Evolutionary conservation across 2,888 invertebrate genomes (phyloP), one percentile per base, ranked within the genome.

Genomic region (Idaea straminata): DNA sequence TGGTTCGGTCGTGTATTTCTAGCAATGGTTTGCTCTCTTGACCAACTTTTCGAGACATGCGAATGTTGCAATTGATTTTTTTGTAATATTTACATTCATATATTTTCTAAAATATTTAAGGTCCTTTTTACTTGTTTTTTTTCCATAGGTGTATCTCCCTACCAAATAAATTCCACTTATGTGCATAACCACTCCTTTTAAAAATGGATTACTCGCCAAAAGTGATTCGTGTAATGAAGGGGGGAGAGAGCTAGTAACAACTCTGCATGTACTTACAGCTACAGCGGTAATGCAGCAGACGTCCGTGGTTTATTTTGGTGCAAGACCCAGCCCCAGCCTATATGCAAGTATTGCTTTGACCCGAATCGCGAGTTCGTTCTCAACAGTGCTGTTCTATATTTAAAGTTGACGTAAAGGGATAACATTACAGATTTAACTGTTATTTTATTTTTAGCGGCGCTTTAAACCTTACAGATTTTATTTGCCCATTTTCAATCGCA

Each of bases 321-420:
- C 68, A 66, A 47, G 63, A 58, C 69, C 67, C 67, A 68, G 63
- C 59, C 69, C 67, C 67, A 68, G 70, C 67, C 69, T 70, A 67
- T 71, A 69, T 70, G 74, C 72, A 72, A 79, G 77, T 72, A 72
- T 74, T 78, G 82, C 79, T 77, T 71, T 83, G 88, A 86, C 86
- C 86, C 81, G 82, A 83, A 87, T 87, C 79, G 81, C 82, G 78
- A 77, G 83, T 83, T 84, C 82, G 79, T 71, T 77, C 66, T 75
- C 75, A 74, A 74, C 71, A 75, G 72, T 67, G 73, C 72, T 66
- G 74, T 73, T 83, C 87, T 88, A 88, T 83, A 85, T 80, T 85
- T 87, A 88, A 76, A 71, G 73, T 73, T 83, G 83, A 85, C 82
- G 81, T 74, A 81, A 74, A 81, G 81, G 75, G 79, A 85, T 85